phyloP scores from a whole-genome alignment of 2,888 invertebrate species.

The Cataglyphis rosenhaueri region DNA sequence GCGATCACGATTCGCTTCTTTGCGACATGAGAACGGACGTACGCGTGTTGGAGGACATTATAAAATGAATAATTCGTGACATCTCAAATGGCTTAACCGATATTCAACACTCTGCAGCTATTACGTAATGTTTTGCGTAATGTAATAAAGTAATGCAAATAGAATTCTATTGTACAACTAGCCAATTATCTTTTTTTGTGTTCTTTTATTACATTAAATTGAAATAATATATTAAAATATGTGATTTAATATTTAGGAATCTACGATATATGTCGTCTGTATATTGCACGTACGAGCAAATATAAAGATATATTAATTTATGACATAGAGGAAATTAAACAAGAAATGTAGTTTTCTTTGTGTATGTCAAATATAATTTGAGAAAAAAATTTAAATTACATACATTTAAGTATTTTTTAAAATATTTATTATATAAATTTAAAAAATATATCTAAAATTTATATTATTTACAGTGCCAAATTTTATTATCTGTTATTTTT shows the following conservation, averaged over 20 bases:
- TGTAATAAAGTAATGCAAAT: constrained; percentile 5
- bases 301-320: background rate
- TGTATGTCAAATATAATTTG: background rate
- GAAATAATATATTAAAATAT: background rate
- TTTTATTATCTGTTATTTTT: background rate
- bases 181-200: background rate
- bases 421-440: background rate
- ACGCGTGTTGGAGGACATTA: constrained; percentile 18
- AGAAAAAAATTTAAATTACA: background rate
- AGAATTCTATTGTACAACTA: background rate
- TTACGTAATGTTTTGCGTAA: constrained; percentile 7
- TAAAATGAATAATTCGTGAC: constrained; percentile 4
- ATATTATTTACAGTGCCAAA: background rate
- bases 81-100: constrained; percentile 14
- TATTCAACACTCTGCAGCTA: background rate
- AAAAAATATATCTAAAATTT: background rate
- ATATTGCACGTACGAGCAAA: background rate
- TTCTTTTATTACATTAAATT: background rate
- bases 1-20: constrained; percentile 71
- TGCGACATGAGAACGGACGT: constrained; percentile 62
- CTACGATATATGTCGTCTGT: background rate
- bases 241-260: constrained; percentile 3
- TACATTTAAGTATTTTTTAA: background rate
- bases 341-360: background rate
- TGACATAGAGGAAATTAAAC: background rate